Percentiles rank a stretch among this genome's conserved stretches.
Conservation (phyloP, 37 sponge, comb jelly and placozoan genomes). For the Beroe forskalii region DNA sequence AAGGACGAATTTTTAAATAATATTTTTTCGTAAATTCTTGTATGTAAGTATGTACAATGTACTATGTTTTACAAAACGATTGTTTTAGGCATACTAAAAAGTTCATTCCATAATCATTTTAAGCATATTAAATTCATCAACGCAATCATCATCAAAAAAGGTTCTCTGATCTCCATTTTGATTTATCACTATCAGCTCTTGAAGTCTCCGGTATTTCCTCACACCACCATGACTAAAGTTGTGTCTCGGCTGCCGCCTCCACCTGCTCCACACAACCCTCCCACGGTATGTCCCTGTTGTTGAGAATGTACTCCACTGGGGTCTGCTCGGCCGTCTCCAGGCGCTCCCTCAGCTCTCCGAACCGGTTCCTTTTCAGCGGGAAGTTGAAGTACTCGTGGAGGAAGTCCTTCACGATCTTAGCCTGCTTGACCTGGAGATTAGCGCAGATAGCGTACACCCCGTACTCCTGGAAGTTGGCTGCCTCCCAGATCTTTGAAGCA, state of each 20-base stretch:
- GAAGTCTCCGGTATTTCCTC: no score
- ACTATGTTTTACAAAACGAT: no score
- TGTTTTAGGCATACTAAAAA: no score
- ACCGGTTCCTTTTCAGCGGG: slow-evolving; percentile 27
- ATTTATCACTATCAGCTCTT: no score
- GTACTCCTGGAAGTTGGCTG: not conserved
- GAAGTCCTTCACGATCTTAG: not conserved
- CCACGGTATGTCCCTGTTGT: slow-evolving; percentile 15
- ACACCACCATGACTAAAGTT: no score
- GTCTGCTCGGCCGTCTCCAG: not conserved
- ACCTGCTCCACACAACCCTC: not conserved
- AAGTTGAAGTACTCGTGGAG: not conserved
- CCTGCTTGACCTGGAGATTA: not conserved
- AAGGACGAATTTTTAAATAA: no score
- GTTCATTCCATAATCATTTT: no score
- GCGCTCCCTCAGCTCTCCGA: not conserved
- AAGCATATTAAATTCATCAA: no score
- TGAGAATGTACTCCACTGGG: not conserved
- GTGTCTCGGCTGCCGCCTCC: not conserved
- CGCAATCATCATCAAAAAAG: no score
- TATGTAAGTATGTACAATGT: no score
- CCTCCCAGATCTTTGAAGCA: not conserved
- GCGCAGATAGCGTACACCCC: slow-evolving; percentile 32
- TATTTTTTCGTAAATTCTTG: no score
- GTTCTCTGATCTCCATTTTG: no score